phyloP scores from a whole-genome alignment of 2,888 invertebrate genomes.

The Tanypteryx hageni region DNA sequence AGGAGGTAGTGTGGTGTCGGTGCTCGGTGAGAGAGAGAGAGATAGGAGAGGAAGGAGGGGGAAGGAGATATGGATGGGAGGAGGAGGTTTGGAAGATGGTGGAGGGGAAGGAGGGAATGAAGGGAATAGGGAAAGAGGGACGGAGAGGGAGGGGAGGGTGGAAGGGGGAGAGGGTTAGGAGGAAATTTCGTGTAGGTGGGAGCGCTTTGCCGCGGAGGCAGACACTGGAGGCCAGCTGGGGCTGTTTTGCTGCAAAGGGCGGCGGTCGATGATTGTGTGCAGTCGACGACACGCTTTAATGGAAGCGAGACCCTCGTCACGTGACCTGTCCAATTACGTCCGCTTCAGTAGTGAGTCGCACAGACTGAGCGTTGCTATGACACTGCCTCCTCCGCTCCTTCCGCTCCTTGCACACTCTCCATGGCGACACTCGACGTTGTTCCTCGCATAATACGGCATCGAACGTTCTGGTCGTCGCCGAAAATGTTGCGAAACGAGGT shows the following conservation, averaged over 20 bases:
- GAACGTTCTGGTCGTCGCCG: constrained; percentile 34
- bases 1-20: neutral
- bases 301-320: constrained; percentile 64
- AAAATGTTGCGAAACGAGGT: constrained; percentile 57
- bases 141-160: neutral
- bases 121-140: constrained; percentile 8
- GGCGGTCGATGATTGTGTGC: constrained; percentile 62
- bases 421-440: constrained; percentile 53
- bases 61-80: too few species aligned
- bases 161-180: neutral
- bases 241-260: constrained; percentile 57
- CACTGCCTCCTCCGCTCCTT: constrained; percentile 33
- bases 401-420: constrained; percentile 47
- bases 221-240: constrained; percentile 45
- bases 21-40: neutral
- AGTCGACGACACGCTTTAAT: constrained; percentile 64
- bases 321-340: constrained; percentile 64
- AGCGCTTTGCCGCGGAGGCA: constrained; percentile 31
- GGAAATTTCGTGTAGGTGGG: neutral
- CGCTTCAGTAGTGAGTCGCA: constrained; percentile 64
- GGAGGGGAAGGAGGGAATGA: neutral
- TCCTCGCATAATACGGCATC: constrained; percentile 51
- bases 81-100: neutral
- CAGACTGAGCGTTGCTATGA: constrained; percentile 61
- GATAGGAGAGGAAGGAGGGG: neutral